phyloP scores from a whole-genome alignment of 2,888 invertebrate species.

The Digitonthophagus gazella region DNA sequence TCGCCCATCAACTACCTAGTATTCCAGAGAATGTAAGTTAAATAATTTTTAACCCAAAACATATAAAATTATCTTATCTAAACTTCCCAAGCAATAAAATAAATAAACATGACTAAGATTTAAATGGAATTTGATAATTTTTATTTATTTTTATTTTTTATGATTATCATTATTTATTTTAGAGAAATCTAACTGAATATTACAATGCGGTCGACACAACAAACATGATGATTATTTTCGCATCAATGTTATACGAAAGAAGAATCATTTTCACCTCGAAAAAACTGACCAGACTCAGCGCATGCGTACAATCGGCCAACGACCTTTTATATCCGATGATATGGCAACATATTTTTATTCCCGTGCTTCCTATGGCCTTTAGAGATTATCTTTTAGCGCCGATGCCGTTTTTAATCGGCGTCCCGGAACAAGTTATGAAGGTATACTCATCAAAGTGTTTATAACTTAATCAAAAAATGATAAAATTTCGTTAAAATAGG shows the following conservation, averaged over 20 bases:
- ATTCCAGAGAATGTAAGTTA: constrained; percentile 96
- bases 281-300: constrained; percentile 84
- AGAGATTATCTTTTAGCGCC: constrained; percentile 91
- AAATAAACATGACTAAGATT: too few relatives aligned
- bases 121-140: too few relatives aligned
- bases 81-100: too few relatives aligned
- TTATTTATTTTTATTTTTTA: constrained; percentile 2
- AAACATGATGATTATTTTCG: constrained; percentile 95
- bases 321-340: constrained; percentile 96
- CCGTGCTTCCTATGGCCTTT: constrained; percentile 84
- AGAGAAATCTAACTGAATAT: constrained; percentile 96
- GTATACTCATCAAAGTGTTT: constrained; percentile 50
- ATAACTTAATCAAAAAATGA: constrained; percentile 3
- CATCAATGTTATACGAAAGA: constrained; percentile 91
- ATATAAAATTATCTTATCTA: too few relatives aligned
- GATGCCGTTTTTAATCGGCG: constrained; percentile 97
- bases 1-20: constrained; percentile 72
- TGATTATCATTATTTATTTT: constrained; percentile 36
- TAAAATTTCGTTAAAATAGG: constrained; percentile 55
- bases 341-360: constrained; percentile 99
- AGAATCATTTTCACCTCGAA: constrained; percentile 90
- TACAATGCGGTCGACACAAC: constrained; percentile 94
- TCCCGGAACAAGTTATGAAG: constrained; percentile 81
- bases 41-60: too few relatives aligned
- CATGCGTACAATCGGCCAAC: constrained; percentile 92